phyloP scores from a whole-genome alignment of 2,888 invertebrate species.

The Lissonota sp. region DNA sequence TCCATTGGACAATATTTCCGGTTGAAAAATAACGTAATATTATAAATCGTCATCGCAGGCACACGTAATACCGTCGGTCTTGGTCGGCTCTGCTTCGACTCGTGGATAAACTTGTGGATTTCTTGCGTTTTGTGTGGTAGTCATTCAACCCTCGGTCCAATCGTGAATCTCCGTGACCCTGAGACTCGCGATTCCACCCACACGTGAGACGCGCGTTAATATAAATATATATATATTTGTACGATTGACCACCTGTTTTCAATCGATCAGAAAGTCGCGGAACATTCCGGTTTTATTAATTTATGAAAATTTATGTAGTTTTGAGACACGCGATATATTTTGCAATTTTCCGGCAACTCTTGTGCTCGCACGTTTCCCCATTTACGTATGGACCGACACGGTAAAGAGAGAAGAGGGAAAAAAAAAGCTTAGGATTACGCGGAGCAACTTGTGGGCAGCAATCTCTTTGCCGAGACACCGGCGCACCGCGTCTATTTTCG shows the following conservation, averaged over 20 bases:
- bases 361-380: constrained; percentile 13
- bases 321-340: neutral
- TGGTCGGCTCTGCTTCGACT: constrained; percentile 7
- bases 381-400: constrained; percentile 10
- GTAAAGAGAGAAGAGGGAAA: neutral
- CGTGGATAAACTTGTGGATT: neutral
- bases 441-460: neutral
- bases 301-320: constrained; percentile 4
- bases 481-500: constrained; percentile 78
- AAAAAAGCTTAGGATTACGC: too few species aligned
- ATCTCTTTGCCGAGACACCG: constrained; percentile 48
- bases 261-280: constrained; percentile 64
- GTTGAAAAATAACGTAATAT: constrained; percentile 8
- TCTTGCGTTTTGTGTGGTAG: constrained; percentile 38
- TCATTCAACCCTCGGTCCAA: constrained; percentile 64
- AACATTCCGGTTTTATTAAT: constrained; percentile 7
- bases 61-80: constrained; percentile 6
- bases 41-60: constrained; percentile 4
- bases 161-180: constrained; percentile 62
- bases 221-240: constrained; percentile 47
- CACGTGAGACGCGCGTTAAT: constrained; percentile 34
- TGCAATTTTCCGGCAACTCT: constrained; percentile 3
- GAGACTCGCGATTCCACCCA: constrained; percentile 56
- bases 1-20: constrained; percentile 1
- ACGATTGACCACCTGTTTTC: constrained; percentile 65